These are phyloP conservation scores for Larimichthys polyactis DNA, from an alignment of 2,113 vertebrate genomes.

Conservation along the genomic window DNA sequence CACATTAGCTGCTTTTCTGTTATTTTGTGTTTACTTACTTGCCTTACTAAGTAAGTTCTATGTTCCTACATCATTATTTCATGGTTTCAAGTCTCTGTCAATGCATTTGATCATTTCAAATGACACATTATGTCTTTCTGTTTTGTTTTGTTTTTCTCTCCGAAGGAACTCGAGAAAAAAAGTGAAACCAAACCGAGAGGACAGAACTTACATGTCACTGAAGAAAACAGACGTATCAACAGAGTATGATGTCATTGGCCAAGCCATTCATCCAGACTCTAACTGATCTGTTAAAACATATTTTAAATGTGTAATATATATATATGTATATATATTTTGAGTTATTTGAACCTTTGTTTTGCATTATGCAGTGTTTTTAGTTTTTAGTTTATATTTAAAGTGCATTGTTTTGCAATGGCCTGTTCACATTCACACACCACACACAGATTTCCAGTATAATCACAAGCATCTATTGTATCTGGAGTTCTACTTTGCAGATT, in stretches of 20 bases:
- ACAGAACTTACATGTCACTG: constrained; percentile 43
- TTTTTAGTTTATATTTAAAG: neutral
- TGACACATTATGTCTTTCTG: neutral
- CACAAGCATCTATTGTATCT: neutral
- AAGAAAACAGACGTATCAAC: neutral
- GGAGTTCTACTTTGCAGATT: neutral
- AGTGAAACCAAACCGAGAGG: constrained; percentile 16
- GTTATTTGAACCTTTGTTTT: neutral
- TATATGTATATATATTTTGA: no score
- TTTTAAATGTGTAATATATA: neutral
- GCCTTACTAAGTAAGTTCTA: constrained; percentile 8
- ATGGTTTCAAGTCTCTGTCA: neutral
- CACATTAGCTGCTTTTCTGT: no score
- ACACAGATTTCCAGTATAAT: neutral
- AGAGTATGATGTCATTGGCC: constrained; percentile 33
- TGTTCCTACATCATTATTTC: neutral
- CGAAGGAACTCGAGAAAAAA: constrained; percentile 22
- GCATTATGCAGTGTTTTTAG: neutral
- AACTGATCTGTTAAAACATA: neutral
- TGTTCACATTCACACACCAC: neutral
- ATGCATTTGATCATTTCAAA: neutral
- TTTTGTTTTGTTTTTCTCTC: neutral
- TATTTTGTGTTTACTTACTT: no score
- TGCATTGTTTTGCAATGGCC: neutral
- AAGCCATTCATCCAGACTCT: neutral